phyloP scores from a whole-genome alignment of 2,113 vertebrate genomes.

The Macroglossus sobrinus region DNA sequence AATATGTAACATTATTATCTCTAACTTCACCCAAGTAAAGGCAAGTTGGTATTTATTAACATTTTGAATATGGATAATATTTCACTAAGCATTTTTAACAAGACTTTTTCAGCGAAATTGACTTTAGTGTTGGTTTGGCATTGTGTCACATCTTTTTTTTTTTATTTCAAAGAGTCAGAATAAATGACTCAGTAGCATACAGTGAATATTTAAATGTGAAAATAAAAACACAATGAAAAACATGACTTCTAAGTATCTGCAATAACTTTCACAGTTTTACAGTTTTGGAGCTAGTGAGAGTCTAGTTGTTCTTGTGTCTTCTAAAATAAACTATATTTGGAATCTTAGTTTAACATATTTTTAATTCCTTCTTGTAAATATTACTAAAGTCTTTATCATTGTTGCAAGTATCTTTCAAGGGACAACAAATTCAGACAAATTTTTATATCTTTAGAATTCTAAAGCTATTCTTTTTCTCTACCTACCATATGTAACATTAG shows the following conservation, averaged over 20 bases:
- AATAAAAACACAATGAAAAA: not conserved
- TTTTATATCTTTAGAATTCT: not conserved
- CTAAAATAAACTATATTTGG: not conserved
- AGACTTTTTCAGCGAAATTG: not conserved
- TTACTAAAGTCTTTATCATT: not conserved
- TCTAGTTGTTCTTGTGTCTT: not conserved
- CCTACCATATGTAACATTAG: not conserved
- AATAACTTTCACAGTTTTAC: not conserved
- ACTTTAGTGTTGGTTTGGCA: not conserved
- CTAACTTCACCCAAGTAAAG: not conserved
- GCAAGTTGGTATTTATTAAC: conserved; percentile 10
- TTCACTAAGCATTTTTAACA: not conserved
- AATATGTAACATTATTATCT: conserved; percentile 34
- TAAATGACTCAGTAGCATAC: not conserved
- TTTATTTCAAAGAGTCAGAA: not conserved
- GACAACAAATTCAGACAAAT: not conserved
- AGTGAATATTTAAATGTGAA: conserved; percentile 15
- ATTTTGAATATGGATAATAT: not conserved
- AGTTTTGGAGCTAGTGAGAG: not conserved
- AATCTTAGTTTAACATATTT: not conserved
- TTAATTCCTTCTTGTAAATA: conserved; percentile 1
- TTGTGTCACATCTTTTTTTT: not conserved
- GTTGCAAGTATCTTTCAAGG: not conserved
- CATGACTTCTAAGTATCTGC: not conserved
- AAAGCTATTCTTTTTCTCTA: not conserved